These are phyloP conservation scores for Acrocephalus scirpaceus DNA, from an alignment of 2,797 vertebrate species.

Conservation along the genomic window DNA sequence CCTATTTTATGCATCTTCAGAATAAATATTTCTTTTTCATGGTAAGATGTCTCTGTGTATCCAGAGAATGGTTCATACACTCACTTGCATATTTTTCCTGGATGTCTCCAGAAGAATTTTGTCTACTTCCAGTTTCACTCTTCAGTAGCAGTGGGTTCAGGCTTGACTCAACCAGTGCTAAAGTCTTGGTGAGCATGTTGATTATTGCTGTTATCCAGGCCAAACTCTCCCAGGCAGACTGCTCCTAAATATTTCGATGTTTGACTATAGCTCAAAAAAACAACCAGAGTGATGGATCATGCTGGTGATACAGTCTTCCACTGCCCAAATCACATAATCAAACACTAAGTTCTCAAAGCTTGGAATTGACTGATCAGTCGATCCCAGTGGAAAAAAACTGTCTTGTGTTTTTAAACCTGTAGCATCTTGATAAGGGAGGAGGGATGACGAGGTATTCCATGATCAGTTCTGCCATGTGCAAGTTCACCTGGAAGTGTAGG, in stretches of 20 bases:
- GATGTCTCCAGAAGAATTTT: not conserved
- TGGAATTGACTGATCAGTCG: not conserved
- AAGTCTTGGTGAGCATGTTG: not conserved
- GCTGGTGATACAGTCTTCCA: no score
- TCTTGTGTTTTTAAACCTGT: not conserved
- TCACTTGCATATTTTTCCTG: not conserved
- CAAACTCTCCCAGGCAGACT: not conserved
- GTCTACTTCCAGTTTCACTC: not conserved
- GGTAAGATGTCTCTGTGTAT: not conserved
- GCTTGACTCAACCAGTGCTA: not conserved
- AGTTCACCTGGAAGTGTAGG: not conserved
- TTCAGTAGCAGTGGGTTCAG: not conserved
- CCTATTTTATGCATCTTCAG: not conserved
- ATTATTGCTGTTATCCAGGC: not conserved
- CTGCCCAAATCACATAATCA: not conserved
- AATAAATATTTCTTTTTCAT: not conserved
- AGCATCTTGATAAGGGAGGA: not conserved
- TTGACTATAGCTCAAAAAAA: not conserved
- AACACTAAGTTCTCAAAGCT: not conserved
- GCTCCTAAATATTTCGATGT: no score
- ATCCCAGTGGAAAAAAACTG: not conserved
- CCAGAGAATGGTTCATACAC: not conserved
- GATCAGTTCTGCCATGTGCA: not conserved
- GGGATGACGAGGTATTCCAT: not conserved
- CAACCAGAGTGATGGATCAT: not conserved